phyloP scores from a whole-genome alignment of 2,113 vertebrate genomes.

The Cynopterus brachyotis region DNA sequence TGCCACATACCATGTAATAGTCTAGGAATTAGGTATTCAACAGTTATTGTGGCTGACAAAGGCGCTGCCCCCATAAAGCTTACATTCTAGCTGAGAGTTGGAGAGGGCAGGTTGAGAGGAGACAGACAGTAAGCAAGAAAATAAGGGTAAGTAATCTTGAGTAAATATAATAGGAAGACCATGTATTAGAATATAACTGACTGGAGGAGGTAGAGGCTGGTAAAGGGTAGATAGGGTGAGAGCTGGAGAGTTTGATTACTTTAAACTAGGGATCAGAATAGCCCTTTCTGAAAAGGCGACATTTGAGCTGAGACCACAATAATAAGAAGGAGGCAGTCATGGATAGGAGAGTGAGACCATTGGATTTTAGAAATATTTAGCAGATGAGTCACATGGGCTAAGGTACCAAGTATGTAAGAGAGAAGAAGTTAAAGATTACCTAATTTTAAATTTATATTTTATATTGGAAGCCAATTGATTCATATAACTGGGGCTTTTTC shows the following conservation, averaged over 20 bases:
- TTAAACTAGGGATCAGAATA: neutral
- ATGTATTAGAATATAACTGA: neutral
- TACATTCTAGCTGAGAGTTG: neutral
- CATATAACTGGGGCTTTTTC: neutral
- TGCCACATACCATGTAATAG: neutral
- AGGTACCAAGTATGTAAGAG: neutral
- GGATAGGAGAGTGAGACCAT: neutral
- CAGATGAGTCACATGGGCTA: neutral
- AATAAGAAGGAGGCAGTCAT: neutral
- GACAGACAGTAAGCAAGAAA: neutral
- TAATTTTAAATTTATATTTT: neutral
- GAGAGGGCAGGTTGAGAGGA: neutral
- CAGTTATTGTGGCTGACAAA: neutral
- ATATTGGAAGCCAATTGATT: neutral
- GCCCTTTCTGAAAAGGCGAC: neutral
- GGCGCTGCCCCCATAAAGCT: neutral
- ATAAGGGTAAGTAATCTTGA: neutral
- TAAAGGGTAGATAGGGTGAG: neutral
- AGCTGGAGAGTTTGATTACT: neutral
- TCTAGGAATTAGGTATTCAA: neutral
- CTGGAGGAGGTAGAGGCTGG: neutral
- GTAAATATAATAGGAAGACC: neutral
- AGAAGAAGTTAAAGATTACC: neutral
- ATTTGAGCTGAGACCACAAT: neutral
- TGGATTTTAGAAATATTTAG: conserved; percentile 16